Evolutionary conservation across 2,797 vertebrate species (phyloP).

Genomic region (Parotocinclus haroldoi): DNA sequence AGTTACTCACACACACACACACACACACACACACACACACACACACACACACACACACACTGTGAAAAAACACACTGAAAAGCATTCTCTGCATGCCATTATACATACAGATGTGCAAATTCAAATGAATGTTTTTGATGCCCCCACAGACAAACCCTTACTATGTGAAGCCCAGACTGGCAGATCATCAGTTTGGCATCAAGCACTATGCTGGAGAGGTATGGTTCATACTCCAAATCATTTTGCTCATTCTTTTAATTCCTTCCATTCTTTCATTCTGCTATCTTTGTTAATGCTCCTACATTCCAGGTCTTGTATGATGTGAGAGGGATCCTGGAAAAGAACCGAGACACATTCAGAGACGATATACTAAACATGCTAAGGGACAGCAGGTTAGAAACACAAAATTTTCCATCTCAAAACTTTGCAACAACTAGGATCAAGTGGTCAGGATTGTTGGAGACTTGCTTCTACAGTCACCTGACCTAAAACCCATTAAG

Average conservation of each 20-base stretch:
- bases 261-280: neutral
- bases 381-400: conserved; percentile 87
- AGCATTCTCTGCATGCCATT: conserved; percentile 1
- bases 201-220: conserved; percentile 94
- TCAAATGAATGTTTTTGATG: conserved; percentile 11
- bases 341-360: conserved; percentile 91
- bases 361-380: conserved; percentile 90
- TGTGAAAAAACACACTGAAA: conserved; percentile 1
- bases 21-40: conserved; percentile 9
- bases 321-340: conserved; percentile 83
- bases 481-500: too few relatives aligned
- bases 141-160: conserved; percentile 82
- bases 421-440: too few relatives aligned
- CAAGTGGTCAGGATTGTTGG: too few relatives aligned
- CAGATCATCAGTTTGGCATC: conserved; percentile 92
- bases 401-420: too few relatives aligned
- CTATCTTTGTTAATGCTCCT: neutral
- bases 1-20: conserved; percentile 52
- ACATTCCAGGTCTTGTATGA: conserved; percentile 81
- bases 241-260: conserved; percentile 2
- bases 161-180: conserved; percentile 88
- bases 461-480: too few relatives aligned
- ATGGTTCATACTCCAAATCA: conserved; percentile 11
- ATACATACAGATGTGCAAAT: neutral
- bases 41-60: conserved; percentile 14